phyloP scores from a whole-genome alignment of 2,888 invertebrate species.

The Druceiella hillmani region DNA sequence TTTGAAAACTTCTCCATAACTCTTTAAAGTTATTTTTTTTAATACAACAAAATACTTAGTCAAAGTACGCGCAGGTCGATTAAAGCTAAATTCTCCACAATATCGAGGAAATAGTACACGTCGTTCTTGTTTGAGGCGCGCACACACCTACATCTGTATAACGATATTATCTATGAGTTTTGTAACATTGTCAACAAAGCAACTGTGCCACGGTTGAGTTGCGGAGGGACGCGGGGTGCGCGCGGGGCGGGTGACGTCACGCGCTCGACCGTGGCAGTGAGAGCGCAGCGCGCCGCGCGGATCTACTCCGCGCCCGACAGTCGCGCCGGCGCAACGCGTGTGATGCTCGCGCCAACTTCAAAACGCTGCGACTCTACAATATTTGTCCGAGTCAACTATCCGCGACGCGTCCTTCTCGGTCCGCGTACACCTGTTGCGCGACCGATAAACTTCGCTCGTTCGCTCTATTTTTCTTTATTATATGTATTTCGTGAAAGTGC shows the following conservation, averaged over 20 bases:
- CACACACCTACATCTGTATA: too few species aligned
- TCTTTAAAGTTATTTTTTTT: too few species aligned
- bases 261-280: slow-evolving; percentile 51
- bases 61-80: too few species aligned
- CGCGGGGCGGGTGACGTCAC: slow-evolving; percentile 41
- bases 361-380: slow-evolving; percentile 8
- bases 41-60: too few species aligned
- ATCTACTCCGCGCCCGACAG: slow-evolving; percentile 46
- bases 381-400: background rate
- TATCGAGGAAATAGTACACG: too few species aligned
- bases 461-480: too few species aligned
- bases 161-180: too few species aligned
- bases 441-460: too few species aligned
- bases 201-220: slow-evolving; percentile 35
- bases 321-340: slow-evolving; percentile 46
- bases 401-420: slow-evolving; percentile 33
- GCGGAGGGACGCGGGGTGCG: slow-evolving; percentile 24
- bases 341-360: slow-evolving; percentile 10
- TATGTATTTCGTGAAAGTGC: too few species aligned
- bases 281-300: slow-evolving; percentile 35
- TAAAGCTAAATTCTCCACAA: too few species aligned
- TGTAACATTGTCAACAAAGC: slow-evolving; percentile 48
- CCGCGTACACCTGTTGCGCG: slow-evolving; percentile 34
- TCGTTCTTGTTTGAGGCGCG: too few species aligned
- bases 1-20: too few species aligned